Percentiles rank a stretch among this genome's conserved stretches.
phyloP scores from a whole-genome alignment of 1,140 invertebrate species.

The Drosophila quadrilineata region DNA sequence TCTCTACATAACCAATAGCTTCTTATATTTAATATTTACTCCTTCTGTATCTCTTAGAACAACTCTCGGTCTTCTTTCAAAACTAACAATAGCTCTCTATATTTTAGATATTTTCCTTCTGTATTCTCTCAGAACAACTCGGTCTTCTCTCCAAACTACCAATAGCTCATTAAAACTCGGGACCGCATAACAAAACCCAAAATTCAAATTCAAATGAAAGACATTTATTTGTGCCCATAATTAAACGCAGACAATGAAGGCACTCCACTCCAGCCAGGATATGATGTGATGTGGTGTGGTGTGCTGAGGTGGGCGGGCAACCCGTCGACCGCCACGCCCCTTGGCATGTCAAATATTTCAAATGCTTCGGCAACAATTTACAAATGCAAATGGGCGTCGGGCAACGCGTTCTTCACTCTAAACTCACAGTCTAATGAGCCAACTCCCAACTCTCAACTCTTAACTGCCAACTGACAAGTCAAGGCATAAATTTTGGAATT shows the following conservation, averaged over 20 bases:
- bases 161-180: slow-evolving; percentile 56
- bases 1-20: background rate
- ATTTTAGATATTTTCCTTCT: too few relatives aligned
- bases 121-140: too few relatives aligned
- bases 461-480: slow-evolving; percentile 38
- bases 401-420: background rate
- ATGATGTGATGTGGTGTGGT: too few relatives aligned
- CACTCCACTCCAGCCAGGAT: slow-evolving; percentile 4
- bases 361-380: slow-evolving; percentile 62
- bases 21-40: too few relatives aligned
- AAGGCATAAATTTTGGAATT: slow-evolving; percentile 52
- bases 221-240: slow-evolving; percentile 78
- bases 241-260: slow-evolving; percentile 73
- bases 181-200: slow-evolving; percentile 35
- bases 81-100: too few relatives aligned
- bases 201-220: slow-evolving; percentile 53
- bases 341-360: slow-evolving; percentile 61
- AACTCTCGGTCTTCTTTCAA: too few relatives aligned
- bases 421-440: slow-evolving; percentile 41
- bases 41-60: background rate
- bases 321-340: too few relatives aligned
- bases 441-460: background rate
- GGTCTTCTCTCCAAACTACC: background rate
- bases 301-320: too few relatives aligned
- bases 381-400: slow-evolving; percentile 58